Percentiles rank a stretch among this genome's conserved stretches.
These are phyloP conservation scores for Emberiza fucata DNA, from an alignment of 2,113 vertebrate genomes.

Conservation along the genomic window DNA sequence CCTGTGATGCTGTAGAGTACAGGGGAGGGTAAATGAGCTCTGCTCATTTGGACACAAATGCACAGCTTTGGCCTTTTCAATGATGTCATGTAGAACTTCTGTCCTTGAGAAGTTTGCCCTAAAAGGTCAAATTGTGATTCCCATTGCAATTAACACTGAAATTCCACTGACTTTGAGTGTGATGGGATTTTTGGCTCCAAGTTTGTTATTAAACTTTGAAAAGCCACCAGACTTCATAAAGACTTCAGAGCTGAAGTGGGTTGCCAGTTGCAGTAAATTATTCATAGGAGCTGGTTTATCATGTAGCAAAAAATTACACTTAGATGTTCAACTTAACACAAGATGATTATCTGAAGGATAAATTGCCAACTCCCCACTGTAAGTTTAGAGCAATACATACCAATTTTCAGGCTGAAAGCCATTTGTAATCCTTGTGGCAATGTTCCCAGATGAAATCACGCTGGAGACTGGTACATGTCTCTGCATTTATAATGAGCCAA, in stretches of 20 bases:
- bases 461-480: slow-evolving; percentile 10
- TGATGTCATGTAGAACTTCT: neutral
- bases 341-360: slow-evolving; percentile 57
- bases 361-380: slow-evolving; percentile 30
- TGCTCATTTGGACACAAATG: neutral
- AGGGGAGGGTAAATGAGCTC: neutral
- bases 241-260: neutral
- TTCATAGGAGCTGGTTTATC: slow-evolving; percentile 39
- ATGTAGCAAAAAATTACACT: slow-evolving; percentile 45
- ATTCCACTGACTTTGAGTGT: neutral
- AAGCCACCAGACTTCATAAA: slow-evolving; percentile 9
- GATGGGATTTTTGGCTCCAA: neutral
- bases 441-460: slow-evolving; percentile 10
- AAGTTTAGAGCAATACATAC: slow-evolving; percentile 48
- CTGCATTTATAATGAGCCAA: slow-evolving; percentile 44
- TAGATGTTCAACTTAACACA: slow-evolving; percentile 46
- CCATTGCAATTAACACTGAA: neutral
- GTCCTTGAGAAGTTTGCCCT: neutral
- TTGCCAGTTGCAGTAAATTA: slow-evolving; percentile 34
- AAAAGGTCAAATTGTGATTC: neutral
- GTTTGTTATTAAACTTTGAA: slow-evolving; percentile 26
- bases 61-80: neutral
- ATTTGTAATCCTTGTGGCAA: slow-evolving; percentile 50
- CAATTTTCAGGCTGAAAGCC: slow-evolving; percentile 47
- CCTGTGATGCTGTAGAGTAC: neutral